These are phyloP conservation scores for Mus pahari DNA, from an alignment of 2,113 vertebrate genomes.

Conservation along the genomic window DNA sequence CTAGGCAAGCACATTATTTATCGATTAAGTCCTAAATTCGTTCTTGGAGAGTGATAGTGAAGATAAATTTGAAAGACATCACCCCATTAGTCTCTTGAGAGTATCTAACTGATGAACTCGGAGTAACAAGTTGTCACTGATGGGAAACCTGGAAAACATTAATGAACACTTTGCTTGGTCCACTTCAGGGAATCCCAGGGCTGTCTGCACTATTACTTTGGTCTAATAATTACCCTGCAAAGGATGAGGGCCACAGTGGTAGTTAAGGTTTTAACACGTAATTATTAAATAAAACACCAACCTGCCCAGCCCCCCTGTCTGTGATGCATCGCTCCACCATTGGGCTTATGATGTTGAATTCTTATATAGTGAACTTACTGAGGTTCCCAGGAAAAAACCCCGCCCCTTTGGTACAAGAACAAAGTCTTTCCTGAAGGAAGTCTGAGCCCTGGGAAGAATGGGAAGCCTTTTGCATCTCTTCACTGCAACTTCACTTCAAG, in stretches of 20 bases:
- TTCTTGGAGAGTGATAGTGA: background rate
- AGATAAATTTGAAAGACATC: background rate
- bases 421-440: background rate
- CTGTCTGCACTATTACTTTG: background rate
- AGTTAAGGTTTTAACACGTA: background rate
- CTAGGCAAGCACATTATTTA: background rate
- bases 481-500: background rate
- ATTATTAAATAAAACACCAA: slow-evolving; percentile 23
- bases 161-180: background rate
- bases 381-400: background rate
- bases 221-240: background rate
- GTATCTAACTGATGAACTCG: background rate
- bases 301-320: background rate
- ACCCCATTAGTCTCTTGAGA: background rate
- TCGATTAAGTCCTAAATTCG: background rate
- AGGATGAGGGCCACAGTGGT: background rate
- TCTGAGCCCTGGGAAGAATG: background rate
- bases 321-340: background rate
- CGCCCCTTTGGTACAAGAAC: background rate
- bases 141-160: background rate
- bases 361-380: background rate
- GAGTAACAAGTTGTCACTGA: background rate
- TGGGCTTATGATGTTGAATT: background rate
- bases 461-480: background rate
- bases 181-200: background rate